Conservation (phyloP, 30 jellyfish, hydroid and myxozoan genomes). For the Cassiopea andromeda region DNA sequence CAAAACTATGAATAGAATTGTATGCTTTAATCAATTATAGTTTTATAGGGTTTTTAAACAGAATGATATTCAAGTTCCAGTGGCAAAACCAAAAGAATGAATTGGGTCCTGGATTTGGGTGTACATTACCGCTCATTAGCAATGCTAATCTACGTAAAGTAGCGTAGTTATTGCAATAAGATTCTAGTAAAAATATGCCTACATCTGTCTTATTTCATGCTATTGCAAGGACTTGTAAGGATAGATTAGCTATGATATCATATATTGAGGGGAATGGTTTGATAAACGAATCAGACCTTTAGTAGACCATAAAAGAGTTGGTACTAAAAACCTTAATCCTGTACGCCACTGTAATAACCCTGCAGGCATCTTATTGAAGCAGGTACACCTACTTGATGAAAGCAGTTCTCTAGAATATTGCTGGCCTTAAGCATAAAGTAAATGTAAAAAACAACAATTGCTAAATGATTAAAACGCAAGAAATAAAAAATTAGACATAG, state of each 20-base stretch:
- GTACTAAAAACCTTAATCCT: constrained; percentile 6
- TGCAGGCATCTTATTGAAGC: background rate
- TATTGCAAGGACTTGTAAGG: background rate
- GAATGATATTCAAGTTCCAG: constrained; percentile 7
- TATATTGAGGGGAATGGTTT: constrained; percentile 6
- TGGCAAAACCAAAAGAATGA: background rate
- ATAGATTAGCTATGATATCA: background rate
- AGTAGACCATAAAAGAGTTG: background rate
- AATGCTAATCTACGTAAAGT: background rate
- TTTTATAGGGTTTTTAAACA: background rate
- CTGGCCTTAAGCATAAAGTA: constrained; percentile 6
- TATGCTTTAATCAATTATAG: background rate
- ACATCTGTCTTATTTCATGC: background rate
- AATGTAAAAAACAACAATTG: background rate
- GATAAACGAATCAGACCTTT: constrained; percentile 9
- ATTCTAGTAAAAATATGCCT: background rate
- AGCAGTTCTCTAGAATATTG: background rate
- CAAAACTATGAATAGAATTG: background rate
- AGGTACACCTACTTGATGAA: constrained; percentile 11
- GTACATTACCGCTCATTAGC: too few relatives aligned
- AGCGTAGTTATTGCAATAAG: background rate
- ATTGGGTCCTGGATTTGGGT: background rate
- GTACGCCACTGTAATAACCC: constrained; percentile 2
- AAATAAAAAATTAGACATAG: background rate
- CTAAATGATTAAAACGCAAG: constrained; percentile 4